phyloP scores from a whole-genome alignment of 2,797 vertebrate species.

The Lacerta bilineata region DNA sequence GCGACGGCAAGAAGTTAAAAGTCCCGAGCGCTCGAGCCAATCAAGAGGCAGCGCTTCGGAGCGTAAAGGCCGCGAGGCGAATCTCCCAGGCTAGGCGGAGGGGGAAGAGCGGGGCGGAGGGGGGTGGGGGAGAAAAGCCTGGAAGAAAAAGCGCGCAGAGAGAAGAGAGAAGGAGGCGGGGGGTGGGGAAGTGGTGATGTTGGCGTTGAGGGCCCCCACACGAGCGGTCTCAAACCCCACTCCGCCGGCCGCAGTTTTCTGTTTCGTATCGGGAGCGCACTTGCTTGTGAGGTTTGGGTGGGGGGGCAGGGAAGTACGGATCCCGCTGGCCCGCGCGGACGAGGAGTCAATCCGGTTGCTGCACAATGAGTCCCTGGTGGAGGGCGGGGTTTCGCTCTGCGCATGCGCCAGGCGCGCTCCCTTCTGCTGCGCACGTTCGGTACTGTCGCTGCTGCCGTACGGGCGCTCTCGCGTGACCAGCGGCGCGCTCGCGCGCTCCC shows the following conservation, averaged over 20 bases:
- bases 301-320: background rate
- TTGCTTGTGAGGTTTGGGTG: constrained; percentile 1
- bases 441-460: background rate
- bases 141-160: background rate
- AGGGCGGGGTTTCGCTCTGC: constrained; percentile 31
- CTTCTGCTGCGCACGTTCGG: background rate
- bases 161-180: no score
- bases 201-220: constrained; percentile 24
- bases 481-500: no score
- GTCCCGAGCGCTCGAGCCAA: constrained; percentile 16
- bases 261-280: background rate
- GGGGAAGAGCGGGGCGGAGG: accelerated
- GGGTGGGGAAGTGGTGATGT: constrained; percentile 6
- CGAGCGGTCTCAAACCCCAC: constrained; percentile 18
- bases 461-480: background rate
- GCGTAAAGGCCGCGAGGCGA: background rate
- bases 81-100: background rate
- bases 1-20: background rate
- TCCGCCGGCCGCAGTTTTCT: background rate
- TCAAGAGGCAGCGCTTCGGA: constrained; percentile 1
- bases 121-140: accelerated
- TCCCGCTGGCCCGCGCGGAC: constrained; percentile 33
- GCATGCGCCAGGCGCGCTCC: constrained; percentile 20
- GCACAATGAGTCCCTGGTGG: constrained; percentile 48
- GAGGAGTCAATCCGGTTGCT: constrained; percentile 40